Evolutionary conservation across 1,140 invertebrate species (phyloP).

Genomic region (Panulirus ornatus): DNA sequence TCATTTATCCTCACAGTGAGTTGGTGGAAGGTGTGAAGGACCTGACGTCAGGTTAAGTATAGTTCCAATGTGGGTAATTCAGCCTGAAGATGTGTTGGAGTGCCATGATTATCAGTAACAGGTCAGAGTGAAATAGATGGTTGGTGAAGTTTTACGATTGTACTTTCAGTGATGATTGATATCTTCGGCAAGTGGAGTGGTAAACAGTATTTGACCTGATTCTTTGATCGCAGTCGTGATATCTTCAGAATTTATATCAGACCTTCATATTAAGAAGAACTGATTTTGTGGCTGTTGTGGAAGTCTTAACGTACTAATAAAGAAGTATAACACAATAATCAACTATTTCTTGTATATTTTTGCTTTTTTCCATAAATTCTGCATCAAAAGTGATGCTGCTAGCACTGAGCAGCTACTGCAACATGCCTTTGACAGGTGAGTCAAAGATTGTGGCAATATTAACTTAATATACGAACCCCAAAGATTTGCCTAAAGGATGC

Average conservation of each 20-base stretch:
- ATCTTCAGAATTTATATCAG: background rate
- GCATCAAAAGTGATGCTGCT: conserved; percentile 39
- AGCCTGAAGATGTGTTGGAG: conserved; percentile 34
- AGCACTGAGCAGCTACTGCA: conserved; percentile 54
- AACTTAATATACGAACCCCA: conserved; percentile 54
- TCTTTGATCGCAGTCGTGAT: background rate
- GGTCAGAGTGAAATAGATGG: conserved; percentile 8
- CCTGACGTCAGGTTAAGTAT: conserved; percentile 29
- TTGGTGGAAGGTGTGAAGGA: background rate
- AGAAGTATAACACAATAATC: background rate
- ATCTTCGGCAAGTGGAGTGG: background rate
- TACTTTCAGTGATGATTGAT: background rate
- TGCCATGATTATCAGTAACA: conserved; percentile 48
- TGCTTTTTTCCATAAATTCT: conserved; percentile 21
- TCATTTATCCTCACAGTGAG: background rate
- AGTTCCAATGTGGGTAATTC: conserved; percentile 8
- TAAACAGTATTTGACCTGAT: conserved; percentile 8
- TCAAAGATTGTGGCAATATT: conserved; percentile 69
- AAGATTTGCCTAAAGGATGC: conserved; percentile 67
- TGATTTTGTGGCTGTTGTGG: background rate
- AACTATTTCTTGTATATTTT: background rate
- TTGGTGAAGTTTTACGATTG: background rate
- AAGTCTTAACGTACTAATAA: background rate
- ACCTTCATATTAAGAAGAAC: background rate
- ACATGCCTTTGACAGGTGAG: conserved; percentile 52